Evolutionary conservation across 2,113 vertebrate genomes (phyloP).

Genomic region (Scomber colias): DNA sequence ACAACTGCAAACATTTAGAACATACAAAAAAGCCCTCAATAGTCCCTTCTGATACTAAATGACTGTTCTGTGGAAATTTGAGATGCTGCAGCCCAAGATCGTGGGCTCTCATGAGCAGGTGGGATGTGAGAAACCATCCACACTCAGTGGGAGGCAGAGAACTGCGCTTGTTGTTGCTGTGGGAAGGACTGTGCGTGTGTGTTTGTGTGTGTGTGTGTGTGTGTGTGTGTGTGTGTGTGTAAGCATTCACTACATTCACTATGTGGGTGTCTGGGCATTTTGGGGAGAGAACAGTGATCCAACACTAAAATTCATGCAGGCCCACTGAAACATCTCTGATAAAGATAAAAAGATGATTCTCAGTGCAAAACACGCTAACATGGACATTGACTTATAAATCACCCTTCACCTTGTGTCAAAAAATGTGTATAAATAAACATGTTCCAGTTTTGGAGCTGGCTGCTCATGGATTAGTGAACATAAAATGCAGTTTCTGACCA

Average conservation of each 20-base stretch:
- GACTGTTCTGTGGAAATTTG: slow-evolving; percentile 64
- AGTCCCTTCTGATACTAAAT: slow-evolving; percentile 48
- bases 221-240: slow-evolving; percentile 44
- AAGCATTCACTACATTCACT: slow-evolving; percentile 62
- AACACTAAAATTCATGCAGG: slow-evolving; percentile 49
- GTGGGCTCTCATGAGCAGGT: slow-evolving; percentile 82
- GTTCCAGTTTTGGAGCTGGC: slow-evolving; percentile 5
- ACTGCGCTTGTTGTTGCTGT: slow-evolving; percentile 79
- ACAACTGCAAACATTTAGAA: slow-evolving; percentile 43
- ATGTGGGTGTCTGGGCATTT: slow-evolving; percentile 81
- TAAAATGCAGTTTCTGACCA: not conserved
- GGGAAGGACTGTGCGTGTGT: slow-evolving; percentile 71
- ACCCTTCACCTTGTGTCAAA: not conserved
- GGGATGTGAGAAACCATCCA: slow-evolving; percentile 85
- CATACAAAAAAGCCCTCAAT: slow-evolving; percentile 30
- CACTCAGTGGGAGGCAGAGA: slow-evolving; percentile 84
- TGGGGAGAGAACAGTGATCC: slow-evolving; percentile 69
- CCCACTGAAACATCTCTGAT: slow-evolving; percentile 50
- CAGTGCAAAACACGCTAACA: not conserved
- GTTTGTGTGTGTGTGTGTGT: slow-evolving; percentile 61
- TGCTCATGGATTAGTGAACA: not conserved
- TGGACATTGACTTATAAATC: slow-evolving; percentile 22
- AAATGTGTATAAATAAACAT: slow-evolving; percentile 13
- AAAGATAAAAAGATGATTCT: slow-evolving; percentile 39
- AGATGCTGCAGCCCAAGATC: slow-evolving; percentile 69